Evolutionary conservation across 2,113 vertebrate genomes (phyloP), one percentile per base, ranked within the genome.

Genomic region (Calidris pygmaea): DNA sequence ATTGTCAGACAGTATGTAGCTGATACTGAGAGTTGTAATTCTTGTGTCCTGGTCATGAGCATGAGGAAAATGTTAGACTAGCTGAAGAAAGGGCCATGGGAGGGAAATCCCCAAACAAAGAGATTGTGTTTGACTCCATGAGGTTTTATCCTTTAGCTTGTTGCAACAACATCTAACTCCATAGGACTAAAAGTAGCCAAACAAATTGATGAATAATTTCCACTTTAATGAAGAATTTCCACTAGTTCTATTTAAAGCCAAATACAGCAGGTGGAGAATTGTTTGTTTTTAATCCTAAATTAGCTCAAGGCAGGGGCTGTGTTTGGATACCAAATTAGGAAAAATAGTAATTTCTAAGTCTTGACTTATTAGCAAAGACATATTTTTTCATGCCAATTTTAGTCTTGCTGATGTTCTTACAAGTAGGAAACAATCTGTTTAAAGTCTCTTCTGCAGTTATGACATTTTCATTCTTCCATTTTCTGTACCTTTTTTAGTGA

Each of bases 71-170:
- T 32, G 3, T 66, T 77, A 27, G n/a, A 43, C 11, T 81, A 34
- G 14, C 3, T 87, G 50, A 79, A 83, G 30, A 89, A 87, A 72
- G 26, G 7, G 34, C 6, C 3, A 2, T 9, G 1, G 4, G 21
- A 81, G 11, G 14, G 27, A 75, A 85, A 76, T 60, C 34, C 41
- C 50, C 41, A 19, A 59, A 55, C 26, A 16, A 55, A 27, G 14
- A 12, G 16, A 20, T 62, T 1, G 0, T 62, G 27, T 74, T 74
- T 52, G 8, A 53, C 23, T 23, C 26, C 0, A 0, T 53, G 12
- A 63, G 9, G 34, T 90, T 92, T 89, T 50, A 32, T 81, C 11
- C 16, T 53, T 65, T 19, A 84, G 7, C 15, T 87, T 27, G 14
- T 83, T 86, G 26, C 63, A 83, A 22, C 12, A 73, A 2, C 1